Evolutionary conservation across 2,797 vertebrate species (phyloP).

Genomic region (Sitta carolinensis): DNA sequence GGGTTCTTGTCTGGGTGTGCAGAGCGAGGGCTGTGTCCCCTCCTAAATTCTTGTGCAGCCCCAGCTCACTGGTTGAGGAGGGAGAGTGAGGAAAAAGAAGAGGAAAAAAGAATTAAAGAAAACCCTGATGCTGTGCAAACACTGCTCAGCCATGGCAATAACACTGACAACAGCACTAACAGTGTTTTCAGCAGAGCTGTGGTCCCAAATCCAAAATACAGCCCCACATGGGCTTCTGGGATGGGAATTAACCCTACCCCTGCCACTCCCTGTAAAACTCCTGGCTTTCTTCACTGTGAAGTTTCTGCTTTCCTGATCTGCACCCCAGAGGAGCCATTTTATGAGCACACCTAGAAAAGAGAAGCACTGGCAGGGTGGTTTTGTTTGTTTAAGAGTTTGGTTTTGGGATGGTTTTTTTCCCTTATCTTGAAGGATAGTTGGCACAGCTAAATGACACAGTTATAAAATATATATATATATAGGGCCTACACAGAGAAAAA

Average conservation of each 20-base stretch:
- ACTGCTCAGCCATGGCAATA: background rate
- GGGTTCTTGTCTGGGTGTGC: background rate
- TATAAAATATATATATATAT: background rate
- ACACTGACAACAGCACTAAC: background rate
- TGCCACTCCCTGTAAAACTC: background rate
- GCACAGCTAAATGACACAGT: background rate
- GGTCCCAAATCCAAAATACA: background rate
- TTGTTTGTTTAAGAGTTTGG: background rate
- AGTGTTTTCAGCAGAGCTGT: background rate
- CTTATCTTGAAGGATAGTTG: background rate
- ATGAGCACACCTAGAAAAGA: background rate
- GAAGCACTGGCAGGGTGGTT: background rate
- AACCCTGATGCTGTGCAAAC: background rate
- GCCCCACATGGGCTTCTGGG: background rate
- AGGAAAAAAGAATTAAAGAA: accelerated
- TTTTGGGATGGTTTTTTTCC: background rate
- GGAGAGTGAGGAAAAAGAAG: background rate
- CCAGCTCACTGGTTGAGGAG: background rate
- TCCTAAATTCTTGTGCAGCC: background rate
- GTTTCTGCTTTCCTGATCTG: background rate
- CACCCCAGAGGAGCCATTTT: background rate
- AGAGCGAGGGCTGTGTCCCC: background rate
- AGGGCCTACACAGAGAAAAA: background rate
- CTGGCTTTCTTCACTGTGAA: background rate
- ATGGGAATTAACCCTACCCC: background rate